Evolutionary conservation across 2,113 vertebrate genomes (phyloP), one percentile per base, ranked within the genome.

Genomic region (Plecotus auritus): DNA sequence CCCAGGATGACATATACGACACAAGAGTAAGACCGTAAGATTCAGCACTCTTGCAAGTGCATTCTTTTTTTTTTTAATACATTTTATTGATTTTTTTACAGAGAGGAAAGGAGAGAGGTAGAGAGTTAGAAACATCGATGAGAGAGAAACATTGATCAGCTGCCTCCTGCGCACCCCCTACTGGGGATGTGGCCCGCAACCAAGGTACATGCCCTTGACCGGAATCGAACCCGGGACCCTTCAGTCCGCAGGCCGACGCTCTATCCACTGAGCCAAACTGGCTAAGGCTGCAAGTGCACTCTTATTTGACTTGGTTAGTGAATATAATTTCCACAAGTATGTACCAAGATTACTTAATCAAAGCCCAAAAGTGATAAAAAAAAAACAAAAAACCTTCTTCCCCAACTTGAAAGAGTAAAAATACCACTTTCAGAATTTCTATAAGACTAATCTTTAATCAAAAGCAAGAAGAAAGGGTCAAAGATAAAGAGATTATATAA

Each of bases 301-400:
- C 70, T 81, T 66, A 92, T 67, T 81, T 93, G 59, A 16, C 45
- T 82, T 76, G 20, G 23, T 61, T 85, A 82, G 70, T 91, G 69
- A 94, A 91, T 51, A 23, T 47, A 66, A 84, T 95, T 93, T 95
- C 64, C 64, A 91, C 12, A 86, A 40, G 37, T 91, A 2, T 76
- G 37, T 49, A 89, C 74, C 28, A 85, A 67, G 45, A 73, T 94
- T 92, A 90, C 59, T 92, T 84, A 96, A 94, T 81, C 72, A 92
- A 95, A 96, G 49, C 47, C 42, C 76, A 94, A 83, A 92, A 54
- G 8, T 94, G 40, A 86, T 51, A 70, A 90, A 42, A 74, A 61
- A 30, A 30, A 76, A 87, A 35, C 70, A 64, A 64, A 32, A 88
- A 5, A 84, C 26, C 37, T 70, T 72, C 22, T 74, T 92, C 12